These are phyloP conservation scores for Petromus typicus DNA, from an alignment of 2,113 vertebrate species.

Conservation along the genomic window DNA sequence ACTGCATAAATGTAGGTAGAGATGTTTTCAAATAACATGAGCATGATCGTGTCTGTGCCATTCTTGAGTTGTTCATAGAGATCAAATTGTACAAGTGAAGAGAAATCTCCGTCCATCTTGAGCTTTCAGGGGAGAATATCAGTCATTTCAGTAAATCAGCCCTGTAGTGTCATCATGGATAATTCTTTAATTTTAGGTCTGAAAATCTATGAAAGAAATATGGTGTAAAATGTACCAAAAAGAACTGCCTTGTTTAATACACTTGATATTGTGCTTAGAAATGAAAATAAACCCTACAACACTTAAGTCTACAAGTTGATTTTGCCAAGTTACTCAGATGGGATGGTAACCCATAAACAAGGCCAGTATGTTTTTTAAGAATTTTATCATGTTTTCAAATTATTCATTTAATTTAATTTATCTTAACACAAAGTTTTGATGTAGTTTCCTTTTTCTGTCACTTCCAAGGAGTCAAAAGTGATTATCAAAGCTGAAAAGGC, in stretches of 20 bases:
- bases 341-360: slow-evolving; percentile 12
- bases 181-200: slow-evolving; percentile 71
- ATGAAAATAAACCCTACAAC: background rate
- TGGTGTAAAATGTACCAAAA: slow-evolving; percentile 34
- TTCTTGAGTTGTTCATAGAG: slow-evolving; percentile 65
- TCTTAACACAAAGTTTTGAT: slow-evolving; percentile 72
- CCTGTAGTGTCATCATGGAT: slow-evolving; percentile 27
- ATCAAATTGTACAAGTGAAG: slow-evolving; percentile 54
- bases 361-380: slow-evolving; percentile 3
- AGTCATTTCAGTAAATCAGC: slow-evolving; percentile 61
- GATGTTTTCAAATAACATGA: slow-evolving; percentile 66
- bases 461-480: slow-evolving; percentile 71
- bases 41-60: slow-evolving; percentile 65
- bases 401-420: slow-evolving; percentile 52
- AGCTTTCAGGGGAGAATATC: slow-evolving; percentile 70
- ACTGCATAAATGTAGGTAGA: slow-evolving; percentile 67
- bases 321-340: background rate
- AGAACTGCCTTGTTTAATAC: slow-evolving; percentile 15
- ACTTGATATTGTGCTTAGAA: slow-evolving; percentile 11
- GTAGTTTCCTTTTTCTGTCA: slow-evolving; percentile 77
- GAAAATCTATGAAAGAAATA: slow-evolving; percentile 68
- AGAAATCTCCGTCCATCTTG: slow-evolving; percentile 8
- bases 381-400: slow-evolving; percentile 65
- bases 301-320: background rate
- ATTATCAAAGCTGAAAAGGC: slow-evolving; percentile 78